Percentiles rank a stretch among this genome's conserved stretches.
Conservation (phyloP, 2,113 vertebrate genomes). For the Scytalopus superciliaris region DNA sequence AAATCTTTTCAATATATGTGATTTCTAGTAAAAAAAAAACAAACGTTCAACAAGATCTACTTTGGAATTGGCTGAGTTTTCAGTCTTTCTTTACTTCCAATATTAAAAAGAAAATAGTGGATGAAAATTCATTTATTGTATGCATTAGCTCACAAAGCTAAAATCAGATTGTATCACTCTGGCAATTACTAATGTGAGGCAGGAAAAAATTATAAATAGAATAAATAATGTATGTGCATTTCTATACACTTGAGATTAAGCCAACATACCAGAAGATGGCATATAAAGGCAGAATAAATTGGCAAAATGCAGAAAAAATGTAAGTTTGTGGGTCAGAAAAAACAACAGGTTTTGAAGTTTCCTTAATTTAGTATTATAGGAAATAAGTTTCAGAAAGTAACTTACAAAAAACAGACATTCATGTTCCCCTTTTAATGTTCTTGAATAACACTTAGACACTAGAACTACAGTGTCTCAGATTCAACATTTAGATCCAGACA, state of each 20-base stretch:
- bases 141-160: not conserved
- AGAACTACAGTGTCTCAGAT: not conserved
- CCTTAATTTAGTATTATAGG: not conserved
- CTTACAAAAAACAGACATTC: not conserved
- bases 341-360: not conserved
- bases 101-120: not conserved
- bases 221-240: not conserved
- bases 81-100: not conserved
- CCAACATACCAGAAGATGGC: constrained; percentile 62
- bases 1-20: not conserved
- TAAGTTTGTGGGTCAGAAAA: not conserved
- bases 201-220: not conserved
- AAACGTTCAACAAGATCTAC: not conserved
- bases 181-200: not conserved
- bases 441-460: not conserved
- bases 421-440: not conserved
- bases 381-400: not conserved
- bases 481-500: not conserved
- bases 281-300: constrained; percentile 45
- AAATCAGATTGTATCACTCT: not conserved
- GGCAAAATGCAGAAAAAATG: not conserved
- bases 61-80: not conserved
- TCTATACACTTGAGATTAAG: constrained; percentile 46
- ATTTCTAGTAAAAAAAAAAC: not conserved
- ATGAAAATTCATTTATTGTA: not conserved